These are phyloP conservation scores for Cotesia congregata DNA, from an alignment of 2,888 invertebrate species.

Conservation along the genomic window DNA sequence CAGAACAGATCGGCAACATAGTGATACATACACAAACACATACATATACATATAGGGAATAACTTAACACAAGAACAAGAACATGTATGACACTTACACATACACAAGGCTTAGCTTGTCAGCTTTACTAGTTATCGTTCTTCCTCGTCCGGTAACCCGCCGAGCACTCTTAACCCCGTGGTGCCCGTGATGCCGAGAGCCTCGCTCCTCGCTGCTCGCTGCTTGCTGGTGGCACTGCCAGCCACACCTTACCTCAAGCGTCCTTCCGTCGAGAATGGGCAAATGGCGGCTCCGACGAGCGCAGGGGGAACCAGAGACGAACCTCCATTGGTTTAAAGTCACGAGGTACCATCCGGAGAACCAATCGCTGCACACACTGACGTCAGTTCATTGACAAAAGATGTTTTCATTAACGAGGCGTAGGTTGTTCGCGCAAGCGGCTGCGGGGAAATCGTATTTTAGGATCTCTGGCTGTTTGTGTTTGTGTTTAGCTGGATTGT, in stretches of 20 bases:
- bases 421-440: slow-evolving; percentile 54
- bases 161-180: slow-evolving; percentile 28
- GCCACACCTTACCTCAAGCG: slow-evolving; percentile 66
- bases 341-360: slow-evolving; percentile 64
- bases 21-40: too few relatives aligned
- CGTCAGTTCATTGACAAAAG: slow-evolving; percentile 74
- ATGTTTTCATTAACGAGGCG: slow-evolving; percentile 69
- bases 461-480: slow-evolving; percentile 6
- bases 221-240: slow-evolving; percentile 35
- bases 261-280: slow-evolving; percentile 65
- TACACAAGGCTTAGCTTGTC: neutral
- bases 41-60: too few relatives aligned
- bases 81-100: neutral
- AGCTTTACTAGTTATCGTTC: neutral
- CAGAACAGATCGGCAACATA: too few relatives aligned
- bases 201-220: neutral
- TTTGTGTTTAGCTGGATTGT: neutral
- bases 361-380: slow-evolving; percentile 67
- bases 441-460: slow-evolving; percentile 15
- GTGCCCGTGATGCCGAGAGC: slow-evolving; percentile 29
- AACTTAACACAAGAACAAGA: too few relatives aligned
- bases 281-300: slow-evolving; percentile 63
- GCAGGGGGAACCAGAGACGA: slow-evolving; percentile 39
- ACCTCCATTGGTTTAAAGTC: slow-evolving; percentile 67
- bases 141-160: slow-evolving; percentile 5